Evolutionary conservation across 2,797 vertebrate species (phyloP), one percentile per base, ranked within the genome.

Genomic region (Discoglossus pictus): DNA sequence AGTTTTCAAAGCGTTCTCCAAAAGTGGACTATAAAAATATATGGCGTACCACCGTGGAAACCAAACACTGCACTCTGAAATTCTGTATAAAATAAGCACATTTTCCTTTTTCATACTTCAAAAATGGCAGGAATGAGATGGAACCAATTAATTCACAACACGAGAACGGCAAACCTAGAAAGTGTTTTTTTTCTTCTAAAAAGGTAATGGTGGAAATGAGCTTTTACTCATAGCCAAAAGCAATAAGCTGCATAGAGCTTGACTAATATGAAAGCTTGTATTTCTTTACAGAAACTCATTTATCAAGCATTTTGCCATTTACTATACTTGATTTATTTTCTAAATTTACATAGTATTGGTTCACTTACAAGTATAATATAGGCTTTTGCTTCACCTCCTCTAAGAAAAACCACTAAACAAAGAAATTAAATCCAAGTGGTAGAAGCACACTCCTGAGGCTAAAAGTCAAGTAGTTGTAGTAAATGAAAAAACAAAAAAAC

Each of bases 151-250:
- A n/a, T n/a, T n/a, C n/a, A n/a, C n/a, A n/a, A n/a, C n/a, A n/a
- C n/a, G n/a, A n/a, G n/a, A n/a, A n/a, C n/a, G n/a, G n/a, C n/a
- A n/a, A n/a, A n/a, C n/a, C n/a, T n/a, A n/a, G n/a, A n/a, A n/a
- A n/a, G n/a, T n/a, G n/a, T n/a, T n/a, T n/a, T n/a, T n/a, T n/a
- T n/a, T n/a, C n/a, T n/a, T n/a, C n/a, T n/a, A n/a, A n/a, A n/a
- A 48, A 58, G 47, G 34, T 38, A 58, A 58, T 47, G 31, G 44
- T 12, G 51, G 17, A 47, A 55, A 34, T 43, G 7, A 48, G 51
- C 24, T 63, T 56, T 55, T 40, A 70, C 27, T 31, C 35, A 39
- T 24, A 62, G 40, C 67, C 50, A 68, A 23, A 13, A 56, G 55
- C 47, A 35, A 53, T 18, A 12, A 59, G 13, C 27, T 24, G 7